Percentiles rank a stretch among this genome's conserved stretches.
Conservation (phyloP, 2,797 vertebrate genomes). For the Ammospiza maritima region DNA sequence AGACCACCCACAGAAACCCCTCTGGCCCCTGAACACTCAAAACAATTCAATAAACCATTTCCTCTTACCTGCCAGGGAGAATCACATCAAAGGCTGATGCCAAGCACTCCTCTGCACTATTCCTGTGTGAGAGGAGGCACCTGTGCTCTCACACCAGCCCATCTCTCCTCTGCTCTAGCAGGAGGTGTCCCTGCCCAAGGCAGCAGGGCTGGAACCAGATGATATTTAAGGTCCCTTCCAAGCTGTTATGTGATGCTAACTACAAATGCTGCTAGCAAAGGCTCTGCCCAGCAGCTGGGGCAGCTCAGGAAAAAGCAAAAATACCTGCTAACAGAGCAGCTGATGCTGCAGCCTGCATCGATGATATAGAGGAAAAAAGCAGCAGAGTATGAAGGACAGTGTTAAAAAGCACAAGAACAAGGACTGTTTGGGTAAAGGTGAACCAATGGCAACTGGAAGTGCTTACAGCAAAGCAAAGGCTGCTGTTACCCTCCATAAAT, state of each 20-base stretch:
- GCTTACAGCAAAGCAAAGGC: not conserved
- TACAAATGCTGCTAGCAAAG: not conserved
- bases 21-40: not conserved
- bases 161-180: not conserved
- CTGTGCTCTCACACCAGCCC: not conserved
- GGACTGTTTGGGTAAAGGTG: not conserved
- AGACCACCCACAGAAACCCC: not conserved
- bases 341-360: not conserved
- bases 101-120: not conserved
- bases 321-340: not conserved
- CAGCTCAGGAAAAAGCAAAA: not conserved
- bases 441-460: not conserved
- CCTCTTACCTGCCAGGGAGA: not conserved
- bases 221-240: not conserved
- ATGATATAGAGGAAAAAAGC: not conserved
- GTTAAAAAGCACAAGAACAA: not conserved
- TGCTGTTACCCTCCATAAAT: not conserved
- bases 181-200: not conserved
- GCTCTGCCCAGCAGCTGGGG: not conserved
- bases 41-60: not conserved
- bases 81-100: not conserved
- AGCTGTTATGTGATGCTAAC: not conserved
- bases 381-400: not conserved
- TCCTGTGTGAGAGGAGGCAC: fast-evolving
- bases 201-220: not conserved